Base-by-base conservation (phyloP, 2,888 invertebrate species). In the Orgyia antiqua region DNA sequence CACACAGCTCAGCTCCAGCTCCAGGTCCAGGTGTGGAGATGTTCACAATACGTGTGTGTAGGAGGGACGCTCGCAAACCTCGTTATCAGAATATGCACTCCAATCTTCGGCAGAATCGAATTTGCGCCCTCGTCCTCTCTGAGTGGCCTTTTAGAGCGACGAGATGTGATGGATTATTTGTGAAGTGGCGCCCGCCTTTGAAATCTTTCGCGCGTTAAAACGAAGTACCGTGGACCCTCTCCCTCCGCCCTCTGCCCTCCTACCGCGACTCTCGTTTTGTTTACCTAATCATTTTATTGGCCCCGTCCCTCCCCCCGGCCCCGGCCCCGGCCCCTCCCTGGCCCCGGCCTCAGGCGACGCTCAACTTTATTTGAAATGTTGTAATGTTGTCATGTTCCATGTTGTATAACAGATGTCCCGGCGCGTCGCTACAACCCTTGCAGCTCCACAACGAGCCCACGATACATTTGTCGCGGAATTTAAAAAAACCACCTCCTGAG, bases 131-230 rank as follows among this genome's bases (percentile, higher is more conserved):
- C 52, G 41, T 42, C 51, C 15, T 45, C 56, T 3, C 9, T n/a
- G 66, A 67, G 68, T 68, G 68, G 62, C 65, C 69, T 64, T 61
- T 65, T 54, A 67, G 60, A 64, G 65, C 62, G 68, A 68, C 69
- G 68, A 74, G 68, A 72, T 70, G 70, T 74, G 82, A 80, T 79
- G 77, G 77, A 82, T 82, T 83, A 82, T 82, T 80, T 77, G 82
- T 79, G 80, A 80, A 82, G 84, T 79, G 82, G 74, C 77, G 64
- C 62, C 55, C 66, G 73, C 78, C 80, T 83, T 82, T 82, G 74
- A 83, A 83, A 79, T 74, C 78, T 78, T 76, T 83, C 78, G 73
- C 76, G 83, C 84, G 84, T 80, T 83, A 84, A 84, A 84, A 83
- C 70, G 84, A 74, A 83, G 83, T 80, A 77, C 80, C 78, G 82